phyloP scores from a whole-genome alignment of 2,888 invertebrate species.

The Caenorhabditis uteleia region DNA sequence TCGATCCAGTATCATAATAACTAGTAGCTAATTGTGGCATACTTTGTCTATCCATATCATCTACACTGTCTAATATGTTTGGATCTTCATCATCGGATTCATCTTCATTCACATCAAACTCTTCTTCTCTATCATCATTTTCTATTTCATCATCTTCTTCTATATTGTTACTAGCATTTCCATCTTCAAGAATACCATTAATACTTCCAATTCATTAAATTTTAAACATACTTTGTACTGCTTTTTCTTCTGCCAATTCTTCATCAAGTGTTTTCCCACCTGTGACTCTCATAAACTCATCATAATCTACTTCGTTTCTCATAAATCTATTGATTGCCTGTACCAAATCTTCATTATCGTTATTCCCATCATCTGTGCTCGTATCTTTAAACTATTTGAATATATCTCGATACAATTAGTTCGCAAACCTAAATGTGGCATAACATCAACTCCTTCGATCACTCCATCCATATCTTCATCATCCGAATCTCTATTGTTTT shows the following conservation, averaged over 20 bases:
- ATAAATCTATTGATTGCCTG: conserved; percentile 38
- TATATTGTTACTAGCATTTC: background rate
- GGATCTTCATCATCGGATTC: too few relatives aligned
- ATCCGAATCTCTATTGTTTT: conserved; percentile 4
- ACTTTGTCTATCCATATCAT: too few relatives aligned
- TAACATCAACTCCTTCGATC: conserved; percentile 16
- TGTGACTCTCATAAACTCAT: conserved; percentile 53
- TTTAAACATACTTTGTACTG: background rate
- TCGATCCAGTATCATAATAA: too few relatives aligned
- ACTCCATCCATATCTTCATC: conserved; percentile 12
- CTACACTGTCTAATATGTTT: too few relatives aligned
- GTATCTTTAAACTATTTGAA: background rate
- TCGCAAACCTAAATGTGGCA: conserved; percentile 12
- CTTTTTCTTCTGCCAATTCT: conserved; percentile 23
- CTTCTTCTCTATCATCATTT: background rate
- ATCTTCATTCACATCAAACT: too few relatives aligned
- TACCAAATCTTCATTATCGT: conserved; percentile 9
- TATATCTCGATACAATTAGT: too few relatives aligned
- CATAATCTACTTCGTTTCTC: conserved; percentile 44
- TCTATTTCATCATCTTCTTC: conserved; percentile 1
- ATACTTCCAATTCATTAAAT: background rate
- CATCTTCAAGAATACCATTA: background rate
- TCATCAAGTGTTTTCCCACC: conserved; percentile 53
- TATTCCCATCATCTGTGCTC: conserved; percentile 1
- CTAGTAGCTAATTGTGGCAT: too few relatives aligned